These are phyloP conservation scores for Seriola dumerili DNA, from an alignment of 2,113 vertebrate species.

Conservation along the genomic window DNA sequence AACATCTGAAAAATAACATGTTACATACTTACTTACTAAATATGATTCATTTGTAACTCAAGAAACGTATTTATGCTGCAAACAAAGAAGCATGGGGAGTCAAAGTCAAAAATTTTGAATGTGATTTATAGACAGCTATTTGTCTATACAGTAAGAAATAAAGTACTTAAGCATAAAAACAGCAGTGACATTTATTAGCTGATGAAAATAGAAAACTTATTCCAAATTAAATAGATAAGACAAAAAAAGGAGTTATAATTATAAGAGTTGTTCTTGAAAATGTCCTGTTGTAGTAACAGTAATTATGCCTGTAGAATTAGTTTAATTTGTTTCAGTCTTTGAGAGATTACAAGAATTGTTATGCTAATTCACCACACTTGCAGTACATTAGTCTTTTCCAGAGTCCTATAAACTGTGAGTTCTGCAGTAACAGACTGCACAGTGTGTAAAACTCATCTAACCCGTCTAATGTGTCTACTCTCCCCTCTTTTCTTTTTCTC, in stretches of 20 bases:
- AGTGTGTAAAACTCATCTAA: conserved; percentile 28
- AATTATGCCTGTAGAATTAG: conserved; percentile 27
- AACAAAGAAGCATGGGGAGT: background rate
- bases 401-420: background rate
- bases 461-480: conserved; percentile 15
- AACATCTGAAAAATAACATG: background rate
- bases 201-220: conserved; percentile 4
- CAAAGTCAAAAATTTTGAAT: background rate
- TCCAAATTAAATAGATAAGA: background rate
- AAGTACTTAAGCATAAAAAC: background rate
- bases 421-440: background rate
- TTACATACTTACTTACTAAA: background rate
- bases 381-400: background rate
- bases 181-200: background rate
- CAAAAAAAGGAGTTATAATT: no score
- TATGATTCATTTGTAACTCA: background rate
- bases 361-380: conserved; percentile 1
- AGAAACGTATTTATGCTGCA: background rate
- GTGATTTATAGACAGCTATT: background rate
- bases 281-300: background rate
- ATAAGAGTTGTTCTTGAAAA: background rate
- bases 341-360: conserved; percentile 11
- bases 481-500: background rate
- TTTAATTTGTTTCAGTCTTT: conserved; percentile 21
- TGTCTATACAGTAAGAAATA: background rate